Percentiles rank a stretch among this genome's conserved stretches.
phyloP scores from a whole-genome alignment of 2,888 invertebrate species.

The Acronicta aceris region DNA sequence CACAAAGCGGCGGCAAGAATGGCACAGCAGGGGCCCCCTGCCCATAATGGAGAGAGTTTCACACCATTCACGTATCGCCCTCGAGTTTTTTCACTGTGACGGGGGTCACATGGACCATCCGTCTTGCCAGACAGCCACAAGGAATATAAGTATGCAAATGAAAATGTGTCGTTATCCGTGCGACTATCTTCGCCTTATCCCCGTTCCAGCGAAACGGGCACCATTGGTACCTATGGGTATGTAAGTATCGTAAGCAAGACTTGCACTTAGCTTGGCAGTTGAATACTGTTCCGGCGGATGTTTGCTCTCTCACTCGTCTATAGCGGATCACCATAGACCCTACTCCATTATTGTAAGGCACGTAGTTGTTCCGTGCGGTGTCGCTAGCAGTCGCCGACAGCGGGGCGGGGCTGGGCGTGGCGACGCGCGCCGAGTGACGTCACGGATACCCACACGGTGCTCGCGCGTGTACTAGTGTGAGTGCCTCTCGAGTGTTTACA shows the following conservation, averaged over 20 bases:
- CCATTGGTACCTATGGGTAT: too few relatives aligned
- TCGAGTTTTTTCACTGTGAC: slow-evolving; percentile 71
- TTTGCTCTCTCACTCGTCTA: slow-evolving; percentile 22
- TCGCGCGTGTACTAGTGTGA: slow-evolving; percentile 27
- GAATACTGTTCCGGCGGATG: slow-evolving; percentile 10
- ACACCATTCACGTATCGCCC: slow-evolving; percentile 79
- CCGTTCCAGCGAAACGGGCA: slow-evolving; percentile 25
- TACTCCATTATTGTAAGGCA: slow-evolving; percentile 37
- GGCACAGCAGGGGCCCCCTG: slow-evolving; percentile 77
- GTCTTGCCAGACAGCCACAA: slow-evolving; percentile 66
- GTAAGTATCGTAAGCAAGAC: background rate
- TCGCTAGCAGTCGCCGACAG: slow-evolving; percentile 59
- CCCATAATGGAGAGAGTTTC: slow-evolving; percentile 77
- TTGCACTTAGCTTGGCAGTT: slow-evolving; percentile 4
- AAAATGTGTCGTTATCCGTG: slow-evolving; percentile 46
- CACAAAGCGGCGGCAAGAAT: slow-evolving; percentile 75
- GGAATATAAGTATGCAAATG: slow-evolving; percentile 68
- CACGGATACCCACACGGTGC: slow-evolving; percentile 53
- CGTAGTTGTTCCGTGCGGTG: slow-evolving; percentile 24
- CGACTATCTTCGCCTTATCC: slow-evolving; percentile 22
- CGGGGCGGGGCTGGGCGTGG: slow-evolving; percentile 84
- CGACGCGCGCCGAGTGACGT: slow-evolving; percentile 67
- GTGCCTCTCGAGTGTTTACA: slow-evolving; percentile 38
- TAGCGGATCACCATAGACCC: slow-evolving; percentile 18
- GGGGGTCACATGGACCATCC: slow-evolving; percentile 76